Evolutionary conservation across 2,797 vertebrate genomes (phyloP).

Genomic region (Otolemur crassicaudatus): DNA sequence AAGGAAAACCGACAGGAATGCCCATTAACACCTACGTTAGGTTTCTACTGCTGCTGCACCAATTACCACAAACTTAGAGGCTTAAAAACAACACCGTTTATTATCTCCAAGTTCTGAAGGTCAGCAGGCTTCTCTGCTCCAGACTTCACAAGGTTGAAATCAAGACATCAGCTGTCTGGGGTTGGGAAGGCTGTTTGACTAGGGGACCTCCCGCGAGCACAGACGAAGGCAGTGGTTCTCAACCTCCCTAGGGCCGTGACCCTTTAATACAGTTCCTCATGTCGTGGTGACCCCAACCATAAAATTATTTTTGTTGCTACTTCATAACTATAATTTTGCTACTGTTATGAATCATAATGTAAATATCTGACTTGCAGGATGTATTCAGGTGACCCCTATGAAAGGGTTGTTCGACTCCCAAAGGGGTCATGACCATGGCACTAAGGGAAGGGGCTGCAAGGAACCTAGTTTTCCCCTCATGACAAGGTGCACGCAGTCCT

Average conservation of each 20-base stretch:
- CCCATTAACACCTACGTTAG: not conserved
- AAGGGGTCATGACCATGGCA: too few relatives aligned
- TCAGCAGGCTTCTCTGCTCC: not conserved
- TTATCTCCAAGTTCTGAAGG: not conserved
- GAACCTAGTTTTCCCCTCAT: not conserved
- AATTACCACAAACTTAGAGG: not conserved
- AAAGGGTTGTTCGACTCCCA: too few relatives aligned
- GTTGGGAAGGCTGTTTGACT: not conserved
- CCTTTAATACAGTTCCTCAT: too few relatives aligned
- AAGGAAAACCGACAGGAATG: constrained; percentile 55
- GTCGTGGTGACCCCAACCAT: too few relatives aligned
- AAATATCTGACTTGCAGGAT: too few relatives aligned
- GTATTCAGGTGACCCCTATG: too few relatives aligned
- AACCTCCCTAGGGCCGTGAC: too few relatives aligned
- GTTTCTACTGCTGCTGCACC: not conserved
- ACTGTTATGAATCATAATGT: too few relatives aligned
- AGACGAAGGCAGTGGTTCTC: too few relatives aligned
- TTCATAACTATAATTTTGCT: too few relatives aligned
- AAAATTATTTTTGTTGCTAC: too few relatives aligned
- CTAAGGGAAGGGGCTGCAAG: not conserved
- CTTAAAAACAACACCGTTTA: not conserved
- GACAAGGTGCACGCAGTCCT: not conserved
- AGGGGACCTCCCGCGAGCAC: not conserved
- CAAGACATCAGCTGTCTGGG: not conserved
- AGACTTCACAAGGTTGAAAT: not conserved